Conservation (phyloP, 2,888 invertebrate genomes). For the Pandemis corylana region DNA sequence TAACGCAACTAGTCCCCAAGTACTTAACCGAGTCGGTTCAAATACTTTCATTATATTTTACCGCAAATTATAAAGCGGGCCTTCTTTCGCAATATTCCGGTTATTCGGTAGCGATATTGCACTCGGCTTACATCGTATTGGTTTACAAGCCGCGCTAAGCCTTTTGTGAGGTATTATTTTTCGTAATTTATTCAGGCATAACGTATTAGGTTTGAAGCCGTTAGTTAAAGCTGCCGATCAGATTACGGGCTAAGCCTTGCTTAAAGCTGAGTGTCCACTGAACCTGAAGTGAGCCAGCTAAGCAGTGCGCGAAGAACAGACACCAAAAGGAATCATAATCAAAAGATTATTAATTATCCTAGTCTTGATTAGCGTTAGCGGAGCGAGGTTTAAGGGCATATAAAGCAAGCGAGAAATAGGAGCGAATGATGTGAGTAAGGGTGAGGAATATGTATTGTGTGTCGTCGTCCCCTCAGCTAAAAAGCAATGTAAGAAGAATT, state of each 20-base stretch:
- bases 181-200: constrained; percentile 71
- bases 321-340: no score
- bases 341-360: no score
- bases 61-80: constrained; percentile 30
- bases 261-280: constrained; percentile 48
- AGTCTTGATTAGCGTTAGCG: no score
- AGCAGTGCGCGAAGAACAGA: no score
- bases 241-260: constrained; percentile 77
- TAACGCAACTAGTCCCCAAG: constrained; percentile 60
- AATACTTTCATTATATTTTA: constrained; percentile 40
- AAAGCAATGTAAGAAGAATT: no score
- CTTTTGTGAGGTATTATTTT: constrained; percentile 62
- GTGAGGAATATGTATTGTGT: no score
- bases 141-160: constrained; percentile 43
- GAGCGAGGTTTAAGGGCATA: no score
- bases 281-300: no score
- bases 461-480: no score
- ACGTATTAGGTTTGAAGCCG: constrained; percentile 71
- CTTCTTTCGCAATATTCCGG: constrained; percentile 41
- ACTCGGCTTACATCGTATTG: constrained; percentile 37
- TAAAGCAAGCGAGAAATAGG: no score
- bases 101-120: constrained; percentile 35
- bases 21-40: constrained; percentile 43
- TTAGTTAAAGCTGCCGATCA: constrained; percentile 75
- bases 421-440: no score